Conservation (phyloP, 2,113 vertebrate species). For the Aleadryas rufinucha region DNA sequence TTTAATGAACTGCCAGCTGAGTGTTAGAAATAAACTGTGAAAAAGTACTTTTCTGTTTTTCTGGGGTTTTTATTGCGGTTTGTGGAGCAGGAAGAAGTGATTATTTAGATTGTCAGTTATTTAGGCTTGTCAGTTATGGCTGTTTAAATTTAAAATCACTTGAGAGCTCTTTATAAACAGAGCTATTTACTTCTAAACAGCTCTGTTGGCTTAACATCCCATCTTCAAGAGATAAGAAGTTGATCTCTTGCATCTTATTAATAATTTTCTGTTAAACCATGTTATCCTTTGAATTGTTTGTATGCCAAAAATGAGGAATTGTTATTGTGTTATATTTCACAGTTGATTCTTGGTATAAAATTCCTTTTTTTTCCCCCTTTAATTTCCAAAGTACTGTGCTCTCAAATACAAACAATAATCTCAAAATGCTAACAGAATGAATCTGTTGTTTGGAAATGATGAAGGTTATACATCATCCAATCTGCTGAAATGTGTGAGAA, state of each 20-base stretch:
- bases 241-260: constrained; percentile 20
- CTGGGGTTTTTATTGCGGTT: not conserved
- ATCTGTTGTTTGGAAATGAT: constrained; percentile 20
- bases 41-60: not conserved
- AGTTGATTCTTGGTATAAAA: constrained; percentile 13
- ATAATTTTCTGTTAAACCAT: constrained; percentile 15
- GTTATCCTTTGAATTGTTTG: constrained; percentile 5
- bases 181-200: constrained; percentile 8
- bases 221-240: constrained; percentile 3
- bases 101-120: constrained; percentile 4
- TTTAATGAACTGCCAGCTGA: constrained; percentile 49
- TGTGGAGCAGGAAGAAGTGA: not conserved
- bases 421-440: not conserved
- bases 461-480: not conserved
- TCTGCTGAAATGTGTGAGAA: not conserved
- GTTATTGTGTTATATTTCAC: not conserved
- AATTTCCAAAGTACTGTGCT: not conserved
- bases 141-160: constrained; percentile 19
- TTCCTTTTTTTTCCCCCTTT: not conserved
- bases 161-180: not conserved
- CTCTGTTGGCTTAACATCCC: not conserved
- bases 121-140: not conserved
- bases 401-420: not conserved
- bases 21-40: constrained; percentile 11
- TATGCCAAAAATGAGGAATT: not conserved